Evolutionary conservation across 2,797 vertebrate species (phyloP).

Genomic region (Molossus molossus): DNA sequence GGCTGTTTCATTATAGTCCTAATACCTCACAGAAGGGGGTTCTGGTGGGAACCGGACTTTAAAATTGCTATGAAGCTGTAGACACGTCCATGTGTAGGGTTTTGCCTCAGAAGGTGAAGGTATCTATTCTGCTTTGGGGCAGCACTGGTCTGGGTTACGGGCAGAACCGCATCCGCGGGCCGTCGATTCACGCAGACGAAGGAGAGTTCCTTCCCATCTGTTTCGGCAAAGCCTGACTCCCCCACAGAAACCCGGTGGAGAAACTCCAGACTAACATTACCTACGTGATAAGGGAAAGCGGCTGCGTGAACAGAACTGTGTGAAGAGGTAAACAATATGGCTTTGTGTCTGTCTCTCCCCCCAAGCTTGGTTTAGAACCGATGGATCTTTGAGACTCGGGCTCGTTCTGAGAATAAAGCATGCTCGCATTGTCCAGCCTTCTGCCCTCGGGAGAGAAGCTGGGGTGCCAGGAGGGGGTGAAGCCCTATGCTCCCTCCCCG

Average conservation of each 20-base stretch:
- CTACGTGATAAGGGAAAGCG: not conserved
- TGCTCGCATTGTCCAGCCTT: not conserved
- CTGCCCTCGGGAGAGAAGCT: not conserved
- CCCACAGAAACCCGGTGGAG: not conserved
- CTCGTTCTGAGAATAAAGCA: not conserved
- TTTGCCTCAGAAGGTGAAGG: not conserved
- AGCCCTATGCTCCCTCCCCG: not conserved
- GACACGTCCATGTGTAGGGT: not conserved
- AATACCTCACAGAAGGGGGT: not conserved
- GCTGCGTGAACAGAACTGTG: not conserved
- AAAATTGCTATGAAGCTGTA: not conserved
- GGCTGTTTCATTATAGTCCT: not conserved
- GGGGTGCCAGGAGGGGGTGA: not conserved
- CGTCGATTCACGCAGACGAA: slow-evolving; percentile 7
- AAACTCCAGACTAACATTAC: not conserved
- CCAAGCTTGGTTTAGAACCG: not conserved
- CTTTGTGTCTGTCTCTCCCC: not conserved
- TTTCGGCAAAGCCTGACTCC: slow-evolving; percentile 15
- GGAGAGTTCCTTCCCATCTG: not conserved
- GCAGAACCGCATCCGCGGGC: not conserved
- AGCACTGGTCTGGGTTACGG: not conserved
- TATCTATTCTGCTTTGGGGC: not conserved
- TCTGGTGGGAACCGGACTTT: not conserved
- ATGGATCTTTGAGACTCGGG: not conserved
- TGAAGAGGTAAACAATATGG: not conserved